Base-by-base conservation (phyloP, 2,797 vertebrate genomes). In the Alca torda region DNA sequence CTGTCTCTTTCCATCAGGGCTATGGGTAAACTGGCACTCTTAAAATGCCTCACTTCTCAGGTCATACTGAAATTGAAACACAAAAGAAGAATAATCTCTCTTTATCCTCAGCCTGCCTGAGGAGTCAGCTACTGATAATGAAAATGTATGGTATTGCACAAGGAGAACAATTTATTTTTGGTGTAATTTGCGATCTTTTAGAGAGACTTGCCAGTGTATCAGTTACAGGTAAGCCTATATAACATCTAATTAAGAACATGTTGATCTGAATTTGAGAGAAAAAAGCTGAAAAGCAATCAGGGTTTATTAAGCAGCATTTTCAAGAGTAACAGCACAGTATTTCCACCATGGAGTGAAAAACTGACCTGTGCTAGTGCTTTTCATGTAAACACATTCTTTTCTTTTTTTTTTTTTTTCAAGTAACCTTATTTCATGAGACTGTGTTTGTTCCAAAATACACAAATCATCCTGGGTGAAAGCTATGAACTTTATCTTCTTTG, bases 31-130 rank as follows among this genome's bases (percentile, higher is more conserved):
- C 77, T 92, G 92, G 69, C 59, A 81, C 0, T 65, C 31, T 85
- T 57, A 39, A 94, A 90, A 88, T 93, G 21, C 67, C 73, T 88
- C 65, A 28, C 37, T 90, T 88, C 90, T 94, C 69, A 83, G 73
- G 31, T 95, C 75, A 74, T 74, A 39, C 16, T 33, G 16, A 63
- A 64, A 73, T 9, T 73, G 46, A 84, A 89, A 54, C 57, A 72
- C 51, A 51, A 53, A 84, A 80, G 39, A 77, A 72, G n/a, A 95
- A 61, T 67, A 70, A 85, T 13, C 13, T 76, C 8, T 30, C 35
- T 70, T 84, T 70, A 68, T 70, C 64, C 48, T 79, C 48, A 45
- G 74, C 61, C 81, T 83, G 64, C 33, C 79, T 84, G 75, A 60
- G 33, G 50, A 5, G 23, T 85, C 64, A 77, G 57, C 65, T 80